These are phyloP conservation scores for Lepidurus arcticus DNA, from an alignment of 1,140 invertebrate genomes.

Conservation along the genomic window DNA sequence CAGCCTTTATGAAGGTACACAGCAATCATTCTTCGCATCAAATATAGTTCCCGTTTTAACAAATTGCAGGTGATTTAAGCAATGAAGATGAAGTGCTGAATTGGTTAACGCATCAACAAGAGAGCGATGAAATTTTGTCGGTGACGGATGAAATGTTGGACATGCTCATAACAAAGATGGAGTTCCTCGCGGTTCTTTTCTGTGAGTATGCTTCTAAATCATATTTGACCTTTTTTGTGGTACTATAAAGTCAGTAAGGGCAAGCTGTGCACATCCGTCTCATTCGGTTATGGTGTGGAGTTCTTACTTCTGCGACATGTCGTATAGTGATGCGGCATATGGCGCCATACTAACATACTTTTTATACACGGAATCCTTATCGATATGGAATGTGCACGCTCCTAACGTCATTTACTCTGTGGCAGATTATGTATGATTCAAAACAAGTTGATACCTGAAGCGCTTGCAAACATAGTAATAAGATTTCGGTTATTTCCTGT, in stretches of 20 bases:
- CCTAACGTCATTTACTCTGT: no score
- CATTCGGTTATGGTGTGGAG: no score
- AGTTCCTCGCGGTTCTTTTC: slow-evolving; percentile 78
- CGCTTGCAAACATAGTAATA: not conserved
- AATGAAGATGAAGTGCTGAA: slow-evolving; percentile 83
- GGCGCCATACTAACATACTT: no score
- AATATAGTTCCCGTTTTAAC: not conserved
- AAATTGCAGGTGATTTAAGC: slow-evolving; percentile 65
- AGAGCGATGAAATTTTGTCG: slow-evolving; percentile 87
- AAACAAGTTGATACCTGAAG: slow-evolving; percentile 7
- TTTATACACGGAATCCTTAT: no score
- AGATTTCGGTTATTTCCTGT: slow-evolving; percentile 31
- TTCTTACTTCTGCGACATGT: no score
- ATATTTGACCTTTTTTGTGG: not conserved
- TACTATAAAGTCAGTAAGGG: not conserved
- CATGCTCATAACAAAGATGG: slow-evolving; percentile 80
- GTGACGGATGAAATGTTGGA: slow-evolving; percentile 91
- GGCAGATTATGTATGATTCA: slow-evolving; percentile 15
- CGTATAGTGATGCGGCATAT: no score
- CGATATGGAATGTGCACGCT: no score
- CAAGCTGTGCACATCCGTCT: not conserved
- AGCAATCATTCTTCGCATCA: not conserved
- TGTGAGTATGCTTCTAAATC: slow-evolving; percentile 57
- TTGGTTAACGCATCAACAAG: slow-evolving; percentile 78
- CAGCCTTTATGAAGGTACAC: slow-evolving; percentile 70